phyloP scores from a whole-genome alignment of 2,797 vertebrate genomes.

The Meriones psammophilus region DNA sequence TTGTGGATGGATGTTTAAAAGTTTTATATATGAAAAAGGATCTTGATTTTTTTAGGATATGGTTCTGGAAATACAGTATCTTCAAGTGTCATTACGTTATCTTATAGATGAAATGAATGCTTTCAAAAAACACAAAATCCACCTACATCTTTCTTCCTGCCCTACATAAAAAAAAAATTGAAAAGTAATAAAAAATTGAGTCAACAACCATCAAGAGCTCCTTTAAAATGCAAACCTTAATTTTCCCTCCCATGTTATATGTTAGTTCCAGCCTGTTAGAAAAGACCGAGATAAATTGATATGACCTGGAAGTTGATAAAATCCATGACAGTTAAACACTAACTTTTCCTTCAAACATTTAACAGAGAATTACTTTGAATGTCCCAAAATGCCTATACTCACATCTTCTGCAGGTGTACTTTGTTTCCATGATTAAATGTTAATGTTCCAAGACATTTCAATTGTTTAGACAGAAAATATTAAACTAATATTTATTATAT shows the following conservation, averaged over 20 bases:
- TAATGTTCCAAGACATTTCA: constrained; percentile 80
- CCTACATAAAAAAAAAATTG: constrained; percentile 5
- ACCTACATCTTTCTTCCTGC: not conserved
- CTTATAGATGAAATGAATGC: constrained; percentile 5
- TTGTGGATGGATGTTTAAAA: not conserved
- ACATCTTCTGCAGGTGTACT: constrained; percentile 60
- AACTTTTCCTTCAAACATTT: constrained; percentile 82
- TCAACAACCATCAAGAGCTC: not conserved
- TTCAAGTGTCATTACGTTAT: constrained; percentile 4
- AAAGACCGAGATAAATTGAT: constrained; percentile 84
- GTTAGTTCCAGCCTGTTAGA: constrained; percentile 86
- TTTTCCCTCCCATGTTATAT: constrained; percentile 66
- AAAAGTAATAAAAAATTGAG: constrained; percentile 12
- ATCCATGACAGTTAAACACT: constrained; percentile 74
- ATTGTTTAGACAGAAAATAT: constrained; percentile 80
- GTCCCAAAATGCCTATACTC: not conserved
- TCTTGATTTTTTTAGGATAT: constrained; percentile 57
- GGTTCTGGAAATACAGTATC: constrained; percentile 6
- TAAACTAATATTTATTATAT: constrained; percentile 75
- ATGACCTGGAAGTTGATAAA: constrained; percentile 86
- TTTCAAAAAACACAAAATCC: constrained; percentile 31
- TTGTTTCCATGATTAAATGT: constrained; percentile 68
- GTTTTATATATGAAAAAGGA: not conserved
- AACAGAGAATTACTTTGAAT: constrained; percentile 73
- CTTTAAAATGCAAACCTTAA: constrained; percentile 46